A percentile compares a stretch with the other conserved stretches of the same genome.
These are phyloP conservation scores for Monopis laevigella DNA, from an alignment of 2,888 invertebrate species.

Conservation along the genomic window DNA sequence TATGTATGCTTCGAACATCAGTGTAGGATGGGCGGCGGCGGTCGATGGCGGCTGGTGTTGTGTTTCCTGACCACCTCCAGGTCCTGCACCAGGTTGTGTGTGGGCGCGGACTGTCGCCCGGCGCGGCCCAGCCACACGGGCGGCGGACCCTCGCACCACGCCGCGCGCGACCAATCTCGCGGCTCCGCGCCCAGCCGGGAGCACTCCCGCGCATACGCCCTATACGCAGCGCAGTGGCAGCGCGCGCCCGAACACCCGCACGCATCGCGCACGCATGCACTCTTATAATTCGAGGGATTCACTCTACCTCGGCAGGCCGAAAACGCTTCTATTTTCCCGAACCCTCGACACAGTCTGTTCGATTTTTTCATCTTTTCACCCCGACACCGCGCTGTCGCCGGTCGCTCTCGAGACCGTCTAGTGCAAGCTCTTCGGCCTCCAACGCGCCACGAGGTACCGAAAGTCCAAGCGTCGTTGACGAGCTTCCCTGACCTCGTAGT, in stretches of 20 bases:
- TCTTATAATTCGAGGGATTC: conserved; percentile 83
- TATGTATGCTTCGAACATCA: conserved; percentile 30
- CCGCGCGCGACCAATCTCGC: conserved; percentile 75
- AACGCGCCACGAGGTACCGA: conserved; percentile 92
- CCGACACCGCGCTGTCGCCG: conserved; percentile 50
- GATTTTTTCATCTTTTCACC: conserved; percentile 53
- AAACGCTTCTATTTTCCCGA: conserved; percentile 68
- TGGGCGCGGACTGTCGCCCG: conserved; percentile 12
- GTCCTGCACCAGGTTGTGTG: not conserved
- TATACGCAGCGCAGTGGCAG: conserved; percentile 91
- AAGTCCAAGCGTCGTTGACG: conserved; percentile 73
- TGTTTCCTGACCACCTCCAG: conserved; percentile 19
- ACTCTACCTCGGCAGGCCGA: conserved; percentile 81
- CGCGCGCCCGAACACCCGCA: conserved; percentile 84
- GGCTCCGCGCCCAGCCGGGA: conserved; percentile 78
- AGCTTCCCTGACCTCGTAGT: conserved; percentile 73
- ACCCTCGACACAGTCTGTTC: conserved; percentile 59
- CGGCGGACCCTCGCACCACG: conserved; percentile 69
- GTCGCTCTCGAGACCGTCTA: conserved; percentile 60
- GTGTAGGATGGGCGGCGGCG: conserved; percentile 55
- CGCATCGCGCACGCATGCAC: conserved; percentile 87
- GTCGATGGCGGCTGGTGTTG: conserved; percentile 41
- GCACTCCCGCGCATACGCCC: conserved; percentile 90
- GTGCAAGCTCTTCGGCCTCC: conserved; percentile 81
- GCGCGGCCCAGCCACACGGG: conserved; percentile 45